phyloP scores from a whole-genome alignment of 2,113 vertebrate species.

The Ceyx margarethae region DNA sequence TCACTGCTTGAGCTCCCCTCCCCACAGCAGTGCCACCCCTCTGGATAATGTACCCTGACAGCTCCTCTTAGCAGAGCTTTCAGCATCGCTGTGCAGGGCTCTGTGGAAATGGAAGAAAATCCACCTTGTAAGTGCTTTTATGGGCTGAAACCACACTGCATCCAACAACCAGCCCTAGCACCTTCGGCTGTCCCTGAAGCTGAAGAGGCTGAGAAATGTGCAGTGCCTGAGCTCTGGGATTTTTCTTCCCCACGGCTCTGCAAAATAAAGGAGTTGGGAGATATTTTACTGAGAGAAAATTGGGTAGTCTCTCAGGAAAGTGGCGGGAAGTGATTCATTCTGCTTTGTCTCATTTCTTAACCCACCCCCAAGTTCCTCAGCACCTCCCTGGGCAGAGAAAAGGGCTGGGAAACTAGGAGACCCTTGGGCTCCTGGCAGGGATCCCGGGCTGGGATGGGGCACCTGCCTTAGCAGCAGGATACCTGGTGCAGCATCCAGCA shows the following conservation, averaged over 20 bases:
- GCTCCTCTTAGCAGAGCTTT: constrained; percentile 31
- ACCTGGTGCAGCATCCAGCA: neutral
- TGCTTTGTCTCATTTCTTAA: accelerated
- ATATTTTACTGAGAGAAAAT: neutral
- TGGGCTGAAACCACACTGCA: constrained; percentile 28
- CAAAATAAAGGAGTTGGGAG: neutral
- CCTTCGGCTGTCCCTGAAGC: neutral
- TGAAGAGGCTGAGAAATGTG: neutral
- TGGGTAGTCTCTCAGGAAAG: neutral
- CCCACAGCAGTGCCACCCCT: neutral
- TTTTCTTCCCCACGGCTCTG: neutral
- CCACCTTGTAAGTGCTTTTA: constrained; percentile 27
- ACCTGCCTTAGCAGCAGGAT: neutral
- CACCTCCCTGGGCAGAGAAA: neutral
- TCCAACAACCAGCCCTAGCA: neutral
- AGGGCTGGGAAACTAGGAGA: neutral
- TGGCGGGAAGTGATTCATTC: neutral
- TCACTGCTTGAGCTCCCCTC: neutral
- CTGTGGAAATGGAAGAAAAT: constrained; percentile 38
- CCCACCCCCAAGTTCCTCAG: neutral
- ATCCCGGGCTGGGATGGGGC: neutral
- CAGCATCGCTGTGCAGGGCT: neutral
- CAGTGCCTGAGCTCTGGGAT: neutral
- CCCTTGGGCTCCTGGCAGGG: accelerated
- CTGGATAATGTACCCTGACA: constrained; percentile 56